A percentile compares a stretch with the other conserved stretches of the same genome.
phyloP scores from a whole-genome alignment of 2,888 invertebrate species.

The Gryllus longicercus region DNA sequence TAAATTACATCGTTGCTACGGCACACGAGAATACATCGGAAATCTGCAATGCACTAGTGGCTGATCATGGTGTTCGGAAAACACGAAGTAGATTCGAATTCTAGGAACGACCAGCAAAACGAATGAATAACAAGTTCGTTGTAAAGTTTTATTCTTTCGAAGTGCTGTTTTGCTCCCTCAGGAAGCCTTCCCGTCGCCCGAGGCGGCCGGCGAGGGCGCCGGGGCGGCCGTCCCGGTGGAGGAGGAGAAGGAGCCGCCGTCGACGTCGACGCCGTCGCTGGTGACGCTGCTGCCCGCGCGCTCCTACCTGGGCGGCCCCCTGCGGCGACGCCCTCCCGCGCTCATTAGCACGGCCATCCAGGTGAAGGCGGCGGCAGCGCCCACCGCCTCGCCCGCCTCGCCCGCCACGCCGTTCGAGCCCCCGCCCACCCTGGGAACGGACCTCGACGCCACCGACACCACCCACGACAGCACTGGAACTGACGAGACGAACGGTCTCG shows the following conservation, averaged over 20 bases:
- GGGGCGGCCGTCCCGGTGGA: not conserved
- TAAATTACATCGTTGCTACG: too few relatives aligned
- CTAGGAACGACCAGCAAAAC: too few relatives aligned
- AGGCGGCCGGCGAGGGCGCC: not conserved
- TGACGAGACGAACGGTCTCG: not conserved
- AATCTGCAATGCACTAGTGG: too few relatives aligned
- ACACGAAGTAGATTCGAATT: too few relatives aligned
- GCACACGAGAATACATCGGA: too few relatives aligned
- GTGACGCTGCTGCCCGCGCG: conserved; percentile 22
- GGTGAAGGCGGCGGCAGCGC: not conserved
- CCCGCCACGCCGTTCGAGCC: not conserved
- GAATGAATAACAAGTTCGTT: too few relatives aligned
- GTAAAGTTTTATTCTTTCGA: too few relatives aligned
- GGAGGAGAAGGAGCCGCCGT: not conserved
- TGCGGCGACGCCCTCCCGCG: not conserved
- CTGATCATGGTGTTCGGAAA: too few relatives aligned
- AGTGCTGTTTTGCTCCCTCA: not conserved
- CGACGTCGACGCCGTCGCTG: not conserved
- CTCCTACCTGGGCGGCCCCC: conserved; percentile 11
- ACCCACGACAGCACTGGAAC: not conserved
- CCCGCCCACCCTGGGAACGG: not conserved
- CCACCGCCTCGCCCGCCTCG: not conserved
- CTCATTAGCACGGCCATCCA: not conserved
- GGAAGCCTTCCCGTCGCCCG: not conserved
- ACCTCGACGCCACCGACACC: not conserved